Conservation (phyloP, 2,888 invertebrate species). For the Tiliacea aurago region DNA sequence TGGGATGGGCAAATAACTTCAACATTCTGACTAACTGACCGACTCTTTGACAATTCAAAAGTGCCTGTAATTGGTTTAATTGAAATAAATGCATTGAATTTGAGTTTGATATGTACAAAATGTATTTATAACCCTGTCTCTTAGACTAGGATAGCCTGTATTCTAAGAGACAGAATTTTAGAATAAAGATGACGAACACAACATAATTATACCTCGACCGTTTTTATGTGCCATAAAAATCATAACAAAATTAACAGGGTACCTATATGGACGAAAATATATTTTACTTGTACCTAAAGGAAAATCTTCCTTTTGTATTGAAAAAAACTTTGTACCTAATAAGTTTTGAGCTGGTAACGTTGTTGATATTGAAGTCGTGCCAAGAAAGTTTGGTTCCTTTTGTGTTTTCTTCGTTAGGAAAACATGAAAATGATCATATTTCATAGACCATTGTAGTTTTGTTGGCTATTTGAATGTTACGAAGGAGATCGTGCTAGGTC, state of each 20-base stretch:
- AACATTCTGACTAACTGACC: too few relatives aligned
- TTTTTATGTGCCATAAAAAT: neutral
- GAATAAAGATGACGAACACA: too few relatives aligned
- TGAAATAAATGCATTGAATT: too few relatives aligned
- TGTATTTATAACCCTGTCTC: too few relatives aligned
- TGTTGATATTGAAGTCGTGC: constrained; percentile 28
- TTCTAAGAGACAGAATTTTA: too few relatives aligned
- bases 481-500: neutral
- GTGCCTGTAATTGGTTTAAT: too few relatives aligned
- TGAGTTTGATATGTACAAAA: too few relatives aligned
- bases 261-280: neutral
- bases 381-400: constrained; percentile 22
- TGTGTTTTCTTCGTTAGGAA: constrained; percentile 19
- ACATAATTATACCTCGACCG: too few relatives aligned
- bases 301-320: neutral
- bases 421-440: constrained; percentile 29
- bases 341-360: constrained; percentile 7
- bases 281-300: neutral
- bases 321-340: constrained; percentile 11
- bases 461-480: constrained; percentile 9
- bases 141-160: too few relatives aligned
- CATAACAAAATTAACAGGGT: neutral
- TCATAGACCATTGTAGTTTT: constrained; percentile 12
- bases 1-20: too few relatives aligned
- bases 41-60: too few relatives aligned